Conservation (phyloP, 1,140 invertebrate genomes). For the Lerema accius region DNA sequence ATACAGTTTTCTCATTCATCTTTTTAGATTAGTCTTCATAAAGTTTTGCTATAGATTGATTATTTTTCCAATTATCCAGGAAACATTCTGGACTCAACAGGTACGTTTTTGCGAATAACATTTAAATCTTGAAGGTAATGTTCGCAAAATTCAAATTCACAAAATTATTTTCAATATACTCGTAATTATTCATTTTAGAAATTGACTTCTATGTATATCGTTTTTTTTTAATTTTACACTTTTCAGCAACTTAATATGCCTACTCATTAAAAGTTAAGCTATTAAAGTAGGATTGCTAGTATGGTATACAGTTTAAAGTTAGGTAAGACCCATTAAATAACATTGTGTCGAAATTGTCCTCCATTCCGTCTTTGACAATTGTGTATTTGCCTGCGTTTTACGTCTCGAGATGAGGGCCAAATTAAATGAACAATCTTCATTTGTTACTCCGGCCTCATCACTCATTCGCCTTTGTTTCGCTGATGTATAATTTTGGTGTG, state of each 20-base stretch:
- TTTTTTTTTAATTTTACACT: no score
- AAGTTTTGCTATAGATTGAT: conserved; percentile 10
- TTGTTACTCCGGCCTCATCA: conserved; percentile 24
- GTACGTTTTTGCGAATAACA: conserved; percentile 1
- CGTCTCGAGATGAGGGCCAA: conserved; percentile 26
- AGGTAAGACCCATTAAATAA: conserved; percentile 41
- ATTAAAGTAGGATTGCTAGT: conserved; percentile 10
- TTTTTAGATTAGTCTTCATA: conserved; percentile 21
- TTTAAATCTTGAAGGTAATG: background rate
- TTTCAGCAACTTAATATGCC: no score
- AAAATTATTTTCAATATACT: no score
- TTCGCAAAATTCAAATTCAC: no score
- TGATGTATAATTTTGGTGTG: conserved; percentile 26
- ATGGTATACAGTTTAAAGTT: conserved; percentile 38
- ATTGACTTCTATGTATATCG: no score
- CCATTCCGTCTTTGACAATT: conserved; percentile 28
- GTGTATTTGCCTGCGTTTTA: conserved; percentile 37
- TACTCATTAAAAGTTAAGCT: background rate
- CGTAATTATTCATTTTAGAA: no score
- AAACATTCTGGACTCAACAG: conserved; percentile 3
- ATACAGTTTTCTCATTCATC: conserved; percentile 15
- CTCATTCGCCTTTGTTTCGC: conserved; percentile 14
- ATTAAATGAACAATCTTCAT: conserved; percentile 39
- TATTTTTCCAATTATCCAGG: conserved; percentile 5
- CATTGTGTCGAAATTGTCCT: conserved; percentile 37